Evolutionary conservation across 2,797 vertebrate species (phyloP).

Genomic region (Takifugu rubripes): DNA sequence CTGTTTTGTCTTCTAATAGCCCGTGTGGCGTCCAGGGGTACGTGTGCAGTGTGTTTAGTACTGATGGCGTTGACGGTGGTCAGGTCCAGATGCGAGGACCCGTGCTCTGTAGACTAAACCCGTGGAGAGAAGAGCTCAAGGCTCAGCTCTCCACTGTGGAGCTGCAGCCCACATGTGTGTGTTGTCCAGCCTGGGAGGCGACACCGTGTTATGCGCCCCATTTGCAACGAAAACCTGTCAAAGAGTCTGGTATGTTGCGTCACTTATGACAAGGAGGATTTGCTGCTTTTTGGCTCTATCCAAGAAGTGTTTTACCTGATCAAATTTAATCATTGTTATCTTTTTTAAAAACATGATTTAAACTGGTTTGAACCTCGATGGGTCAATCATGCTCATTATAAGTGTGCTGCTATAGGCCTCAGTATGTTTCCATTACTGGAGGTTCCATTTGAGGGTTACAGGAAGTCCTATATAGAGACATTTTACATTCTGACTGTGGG

Average conservation of each 20-base stretch:
- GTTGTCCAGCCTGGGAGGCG: slow-evolving; percentile 43
- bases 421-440: no score
- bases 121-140: slow-evolving; percentile 50
- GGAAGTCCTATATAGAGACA: no score
- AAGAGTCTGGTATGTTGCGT: slow-evolving; percentile 57
- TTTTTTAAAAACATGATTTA: no score
- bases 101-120: slow-evolving; percentile 62
- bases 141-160: slow-evolving; percentile 40
- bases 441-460: no score
- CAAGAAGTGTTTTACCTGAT: neutral
- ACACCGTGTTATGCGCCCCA: slow-evolving; percentile 44
- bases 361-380: no score
- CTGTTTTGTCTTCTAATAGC: slow-evolving; percentile 16
- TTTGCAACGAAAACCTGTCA: slow-evolving; percentile 66
- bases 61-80: slow-evolving; percentile 46
- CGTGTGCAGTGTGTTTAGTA: slow-evolving; percentile 14
- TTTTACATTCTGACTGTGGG: no score
- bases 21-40: slow-evolving; percentile 9
- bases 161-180: slow-evolving; percentile 72
- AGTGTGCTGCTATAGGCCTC: no score
- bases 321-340: neutral
- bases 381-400: no score
- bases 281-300: slow-evolving; percentile 9
- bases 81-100: slow-evolving; percentile 63
- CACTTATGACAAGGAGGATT: slow-evolving; percentile 23